Percentiles rank a stretch among this genome's conserved stretches.
Conservation (phyloP, 1,140 invertebrate species). For the Brachionus manjavacas region DNA sequence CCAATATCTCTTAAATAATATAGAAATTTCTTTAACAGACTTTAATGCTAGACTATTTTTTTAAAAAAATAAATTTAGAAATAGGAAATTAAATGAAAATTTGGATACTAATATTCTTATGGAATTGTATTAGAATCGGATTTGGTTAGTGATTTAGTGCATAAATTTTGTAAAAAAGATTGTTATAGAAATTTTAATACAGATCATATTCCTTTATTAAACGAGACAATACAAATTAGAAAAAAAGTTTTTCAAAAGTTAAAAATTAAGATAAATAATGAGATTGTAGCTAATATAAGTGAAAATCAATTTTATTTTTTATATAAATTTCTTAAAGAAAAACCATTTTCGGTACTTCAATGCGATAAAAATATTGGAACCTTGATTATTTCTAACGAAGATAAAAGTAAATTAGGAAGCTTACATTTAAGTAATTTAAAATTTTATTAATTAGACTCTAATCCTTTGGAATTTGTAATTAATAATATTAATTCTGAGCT, state of each 20-base stretch:
- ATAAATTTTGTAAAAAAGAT: not conserved
- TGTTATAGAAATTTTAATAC: not conserved
- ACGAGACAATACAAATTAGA: not conserved
- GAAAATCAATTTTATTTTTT: not conserved
- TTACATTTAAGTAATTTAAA: not conserved
- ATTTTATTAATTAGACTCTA: not conserved
- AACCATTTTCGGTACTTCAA: not conserved
- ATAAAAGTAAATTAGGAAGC: not conserved
- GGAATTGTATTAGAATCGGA: not conserved
- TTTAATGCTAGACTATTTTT: not conserved
- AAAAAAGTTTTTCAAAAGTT: not conserved
- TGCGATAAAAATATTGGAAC: slow-evolving; percentile 8
- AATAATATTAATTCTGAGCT: not conserved
- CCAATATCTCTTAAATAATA: not conserved
- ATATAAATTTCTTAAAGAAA: not conserved
- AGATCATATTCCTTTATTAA: not conserved
- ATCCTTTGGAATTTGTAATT: not conserved
- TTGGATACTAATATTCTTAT: not conserved
- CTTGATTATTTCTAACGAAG: not conserved
- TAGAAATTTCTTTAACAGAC: not conserved
- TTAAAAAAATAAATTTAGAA: no score
- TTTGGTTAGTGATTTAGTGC: not conserved
- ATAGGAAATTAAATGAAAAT: not conserved
- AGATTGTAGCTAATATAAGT: not conserved
- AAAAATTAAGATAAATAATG: not conserved